Evolutionary conservation across 2,888 invertebrate genomes (phyloP).

Genomic region (Phlogophora meticulosa): DNA sequence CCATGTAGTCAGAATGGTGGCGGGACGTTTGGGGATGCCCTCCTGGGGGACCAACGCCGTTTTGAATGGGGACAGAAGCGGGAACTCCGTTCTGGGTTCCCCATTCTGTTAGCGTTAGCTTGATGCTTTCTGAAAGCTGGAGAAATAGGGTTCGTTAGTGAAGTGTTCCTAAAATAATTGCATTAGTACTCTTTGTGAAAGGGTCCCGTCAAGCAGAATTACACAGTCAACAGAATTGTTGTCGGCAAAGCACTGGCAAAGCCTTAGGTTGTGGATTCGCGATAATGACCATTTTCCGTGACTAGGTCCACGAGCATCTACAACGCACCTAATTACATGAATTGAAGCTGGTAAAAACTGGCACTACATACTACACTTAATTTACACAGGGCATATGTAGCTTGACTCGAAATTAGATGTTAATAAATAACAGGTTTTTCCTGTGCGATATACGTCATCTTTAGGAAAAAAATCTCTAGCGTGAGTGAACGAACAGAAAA

Average conservation of each 20-base stretch:
- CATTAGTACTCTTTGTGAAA: neutral
- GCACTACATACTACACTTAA: too few relatives aligned
- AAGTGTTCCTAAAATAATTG: neutral
- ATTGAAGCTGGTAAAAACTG: too few relatives aligned
- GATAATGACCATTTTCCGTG: too few relatives aligned
- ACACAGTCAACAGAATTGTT: neutral
- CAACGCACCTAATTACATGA: too few relatives aligned
- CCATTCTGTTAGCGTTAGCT: conserved; percentile 88
- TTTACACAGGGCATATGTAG: too few relatives aligned
- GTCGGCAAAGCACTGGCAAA: neutral
- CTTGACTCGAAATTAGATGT: too few relatives aligned
- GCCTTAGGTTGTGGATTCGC: too few relatives aligned
- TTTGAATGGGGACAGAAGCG: conserved; percentile 65
- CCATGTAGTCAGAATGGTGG: conserved; percentile 80
- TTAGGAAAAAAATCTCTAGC: too few relatives aligned
- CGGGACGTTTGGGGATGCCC: conserved; percentile 71
- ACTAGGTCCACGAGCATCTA: too few relatives aligned
- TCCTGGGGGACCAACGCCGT: conserved; percentile 73
- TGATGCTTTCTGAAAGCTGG: conserved; percentile 89
- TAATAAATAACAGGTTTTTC: too few relatives aligned
- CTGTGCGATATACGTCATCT: too few relatives aligned
- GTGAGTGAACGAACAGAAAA: too few relatives aligned
- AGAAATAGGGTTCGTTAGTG: conserved; percentile 39
- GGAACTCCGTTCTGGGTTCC: conserved; percentile 76
- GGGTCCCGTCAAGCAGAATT: neutral